phyloP scores from a whole-genome alignment of 1,140 invertebrate species.

The Formica exsecta region DNA sequence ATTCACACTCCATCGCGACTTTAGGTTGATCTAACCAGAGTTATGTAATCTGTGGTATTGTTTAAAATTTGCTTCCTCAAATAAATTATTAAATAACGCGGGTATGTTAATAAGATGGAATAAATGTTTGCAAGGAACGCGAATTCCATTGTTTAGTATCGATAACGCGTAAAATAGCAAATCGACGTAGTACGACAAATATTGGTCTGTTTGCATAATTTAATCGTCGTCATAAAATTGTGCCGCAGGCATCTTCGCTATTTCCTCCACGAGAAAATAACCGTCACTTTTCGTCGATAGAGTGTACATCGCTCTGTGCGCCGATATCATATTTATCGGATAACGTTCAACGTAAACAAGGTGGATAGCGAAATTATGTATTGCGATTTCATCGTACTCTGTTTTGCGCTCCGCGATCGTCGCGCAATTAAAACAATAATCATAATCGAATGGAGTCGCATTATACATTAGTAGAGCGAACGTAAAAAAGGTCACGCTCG shows the following conservation, averaged over 20 bases:
- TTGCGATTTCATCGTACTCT: constrained; percentile 16
- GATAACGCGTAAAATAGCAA: constrained; percentile 59
- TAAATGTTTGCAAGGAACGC: constrained; percentile 33
- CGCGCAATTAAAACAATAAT: constrained; percentile 45
- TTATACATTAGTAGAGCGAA: not conserved
- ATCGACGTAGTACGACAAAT: constrained; percentile 47
- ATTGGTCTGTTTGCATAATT: constrained; percentile 68
- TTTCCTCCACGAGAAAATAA: constrained; percentile 54
- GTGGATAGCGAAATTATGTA: constrained; percentile 33
- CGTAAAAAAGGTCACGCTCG: not conserved
- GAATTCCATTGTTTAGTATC: constrained; percentile 58
- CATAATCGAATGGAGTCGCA: not conserved
- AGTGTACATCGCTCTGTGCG: not conserved
- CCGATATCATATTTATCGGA: constrained; percentile 3
- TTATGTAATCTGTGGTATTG: constrained; percentile 4
- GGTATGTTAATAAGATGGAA: constrained; percentile 46
- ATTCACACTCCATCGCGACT: not conserved
- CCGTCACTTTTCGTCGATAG: constrained; percentile 34
- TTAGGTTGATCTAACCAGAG: not conserved
- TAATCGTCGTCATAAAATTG: constrained; percentile 65
- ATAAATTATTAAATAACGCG: constrained; percentile 48
- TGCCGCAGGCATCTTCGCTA: constrained; percentile 47
- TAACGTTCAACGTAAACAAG: constrained; percentile 48
- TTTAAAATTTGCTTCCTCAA: constrained; percentile 18
- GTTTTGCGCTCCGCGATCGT: constrained; percentile 10